Evolutionary conservation across 2,113 vertebrate genomes (phyloP), one percentile per base, ranked within the genome.

Genomic region (Oreochromis aureus): DNA sequence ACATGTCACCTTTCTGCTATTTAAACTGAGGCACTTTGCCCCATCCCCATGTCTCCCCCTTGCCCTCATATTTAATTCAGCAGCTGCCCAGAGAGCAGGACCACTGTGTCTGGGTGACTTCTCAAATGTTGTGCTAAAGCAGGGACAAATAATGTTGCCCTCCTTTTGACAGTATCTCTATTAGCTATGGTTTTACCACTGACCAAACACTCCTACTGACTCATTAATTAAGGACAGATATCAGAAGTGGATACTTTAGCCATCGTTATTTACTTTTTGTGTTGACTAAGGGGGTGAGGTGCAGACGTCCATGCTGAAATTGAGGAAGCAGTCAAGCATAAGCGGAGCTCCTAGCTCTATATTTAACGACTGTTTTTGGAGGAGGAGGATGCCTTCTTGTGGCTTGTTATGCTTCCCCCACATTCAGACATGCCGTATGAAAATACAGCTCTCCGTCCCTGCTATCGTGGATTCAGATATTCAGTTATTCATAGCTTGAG

Each of bases 11-110:
- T 82, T 83, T 92, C 84, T 84, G 83, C 90, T 92, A 30, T 89
- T 91, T 88, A 92, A 93, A 92, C 89, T 90, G 84, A 83, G 85
- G 58, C 87, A 86, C 83, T 83, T 83, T 89, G 73, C 54, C 82
- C 85, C 80, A 56, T 83, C 81, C 59, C 61, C 34, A 4, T 82
- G 18, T 44, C 36, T 81, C 78, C 22, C 83, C n/a, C 16, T 30
- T 61, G 73, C 81, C 80, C 56, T 91, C 82, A 95, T 96, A 92
- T 95, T 95, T 95, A 94, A 96, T 96, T 96, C 96, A 95, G 88
- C 27, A 83, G 78, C 24, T 27, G 82, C 90, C 32, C 30, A 46
- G 79, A 76, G 84, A 89, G 87, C 44, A 59, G 51, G 36, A 41
- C 34, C 83, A 61, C 66, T 27, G 59, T 58, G 80, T 92, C 61